phyloP scores from a whole-genome alignment of 2,113 vertebrate genomes.

The Petroica traversi region DNA sequence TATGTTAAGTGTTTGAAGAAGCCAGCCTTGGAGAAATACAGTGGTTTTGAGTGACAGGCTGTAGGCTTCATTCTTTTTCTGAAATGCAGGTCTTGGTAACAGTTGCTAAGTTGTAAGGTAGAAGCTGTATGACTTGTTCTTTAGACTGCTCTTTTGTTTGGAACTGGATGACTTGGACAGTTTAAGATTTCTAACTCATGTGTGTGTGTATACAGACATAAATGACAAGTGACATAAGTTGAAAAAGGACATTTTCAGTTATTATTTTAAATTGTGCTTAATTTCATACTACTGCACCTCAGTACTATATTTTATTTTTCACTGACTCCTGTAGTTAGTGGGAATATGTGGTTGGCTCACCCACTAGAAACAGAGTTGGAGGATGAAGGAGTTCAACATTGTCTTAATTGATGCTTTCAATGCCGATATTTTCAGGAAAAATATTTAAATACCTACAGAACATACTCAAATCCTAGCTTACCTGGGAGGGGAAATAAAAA shows the following conservation, averaged over 20 bases:
- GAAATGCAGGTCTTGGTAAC: constrained; percentile 14
- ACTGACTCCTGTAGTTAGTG: background rate
- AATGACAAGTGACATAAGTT: background rate
- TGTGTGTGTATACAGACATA: background rate
- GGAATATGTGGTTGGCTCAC: background rate
- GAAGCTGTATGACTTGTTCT: background rate
- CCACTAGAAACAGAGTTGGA: background rate
- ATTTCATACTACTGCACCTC: background rate
- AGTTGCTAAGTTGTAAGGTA: background rate
- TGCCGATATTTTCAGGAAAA: background rate
- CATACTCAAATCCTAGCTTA: background rate
- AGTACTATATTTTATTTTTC: background rate
- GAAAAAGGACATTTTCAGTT: background rate
- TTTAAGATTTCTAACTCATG: background rate
- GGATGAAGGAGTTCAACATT: background rate
- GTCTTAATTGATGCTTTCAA: background rate
- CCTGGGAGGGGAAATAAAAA: background rate
- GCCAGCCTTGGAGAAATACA: background rate
- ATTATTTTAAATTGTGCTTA: background rate
- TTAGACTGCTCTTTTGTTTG: background rate
- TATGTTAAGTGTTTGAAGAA: background rate
- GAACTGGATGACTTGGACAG: background rate
- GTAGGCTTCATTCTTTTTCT: background rate
- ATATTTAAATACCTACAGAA: background rate
- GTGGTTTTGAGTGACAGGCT: background rate